Conservation (phyloP, 2,888 invertebrate species). For the Parnassius apollo region DNA sequence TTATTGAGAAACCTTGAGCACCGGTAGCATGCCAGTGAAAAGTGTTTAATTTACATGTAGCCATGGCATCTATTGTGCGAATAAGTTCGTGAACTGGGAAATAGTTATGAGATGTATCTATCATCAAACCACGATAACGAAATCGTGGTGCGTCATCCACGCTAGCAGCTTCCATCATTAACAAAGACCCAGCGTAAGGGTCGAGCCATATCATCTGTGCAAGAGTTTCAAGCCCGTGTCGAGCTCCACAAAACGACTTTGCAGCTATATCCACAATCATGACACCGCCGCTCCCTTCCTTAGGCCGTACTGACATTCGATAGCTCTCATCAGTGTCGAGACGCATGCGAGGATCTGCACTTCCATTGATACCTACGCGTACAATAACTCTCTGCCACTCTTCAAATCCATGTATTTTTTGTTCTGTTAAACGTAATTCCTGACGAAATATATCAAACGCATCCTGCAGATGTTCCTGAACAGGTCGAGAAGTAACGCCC, state of each 20-base stretch:
- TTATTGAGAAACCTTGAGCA: conserved; percentile 93
- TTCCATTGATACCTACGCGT: conserved; percentile 68
- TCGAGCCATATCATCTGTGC: conserved; percentile 90
- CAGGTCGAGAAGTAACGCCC: conserved; percentile 51
- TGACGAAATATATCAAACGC: conserved; percentile 72
- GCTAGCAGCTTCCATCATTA: conserved; percentile 82
- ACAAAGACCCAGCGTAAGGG: conserved; percentile 78
- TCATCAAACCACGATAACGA: conserved; percentile 90
- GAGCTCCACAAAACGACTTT: conserved; percentile 86
- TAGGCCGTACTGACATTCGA: conserved; percentile 78
- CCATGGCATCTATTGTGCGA: conserved; percentile 91
- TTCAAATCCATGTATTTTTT: conserved; percentile 47
- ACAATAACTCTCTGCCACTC: conserved; percentile 66
- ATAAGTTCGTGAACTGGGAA: conserved; percentile 86
- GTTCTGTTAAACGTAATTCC: conserved; percentile 66
- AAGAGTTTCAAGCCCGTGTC: conserved; percentile 88
- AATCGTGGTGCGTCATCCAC: conserved; percentile 88
- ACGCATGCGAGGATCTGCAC: conserved; percentile 76
- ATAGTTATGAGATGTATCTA: conserved; percentile 94
- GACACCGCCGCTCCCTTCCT: conserved; percentile 57
- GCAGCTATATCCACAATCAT: conserved; percentile 82
- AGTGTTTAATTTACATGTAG: conserved; percentile 92
- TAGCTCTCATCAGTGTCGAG: conserved; percentile 88
- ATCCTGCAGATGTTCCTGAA: conserved; percentile 56
- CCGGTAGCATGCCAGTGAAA: conserved; percentile 96